Evolutionary conservation across 2,888 invertebrate species (phyloP).

Genomic region (Kryphioiulus occultus): DNA sequence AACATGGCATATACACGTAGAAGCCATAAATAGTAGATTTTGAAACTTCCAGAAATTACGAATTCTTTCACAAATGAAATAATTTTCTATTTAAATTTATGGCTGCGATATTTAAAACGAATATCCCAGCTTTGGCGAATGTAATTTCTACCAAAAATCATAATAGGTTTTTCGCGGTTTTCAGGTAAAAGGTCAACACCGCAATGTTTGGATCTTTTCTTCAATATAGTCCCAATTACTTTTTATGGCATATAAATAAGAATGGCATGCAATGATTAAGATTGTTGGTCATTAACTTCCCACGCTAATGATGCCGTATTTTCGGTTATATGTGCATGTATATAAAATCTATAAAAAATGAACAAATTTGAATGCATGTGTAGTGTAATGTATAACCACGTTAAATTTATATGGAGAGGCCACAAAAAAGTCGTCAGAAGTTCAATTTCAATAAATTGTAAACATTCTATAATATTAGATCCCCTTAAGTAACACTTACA

Average conservation of each 20-base stretch:
- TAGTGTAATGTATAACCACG: too few species aligned
- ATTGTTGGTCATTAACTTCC: not conserved
- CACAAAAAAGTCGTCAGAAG: not conserved
- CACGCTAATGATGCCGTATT: not conserved
- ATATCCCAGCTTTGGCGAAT: not conserved
- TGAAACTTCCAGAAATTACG: not conserved
- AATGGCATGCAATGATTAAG: not conserved
- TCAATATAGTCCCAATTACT: not conserved
- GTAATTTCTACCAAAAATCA: not conserved
- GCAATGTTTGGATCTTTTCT: not conserved
- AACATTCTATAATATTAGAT: too few species aligned
- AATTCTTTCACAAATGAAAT: not conserved
- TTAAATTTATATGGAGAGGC: too few species aligned
- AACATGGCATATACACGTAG: not conserved
- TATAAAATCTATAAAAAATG: not conserved
- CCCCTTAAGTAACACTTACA: too few species aligned
- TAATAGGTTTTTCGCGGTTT: not conserved
- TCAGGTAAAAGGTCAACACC: not conserved
- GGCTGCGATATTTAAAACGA: not conserved
- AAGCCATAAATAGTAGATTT: not conserved
- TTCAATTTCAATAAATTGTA: not conserved
- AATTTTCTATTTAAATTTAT: not conserved
- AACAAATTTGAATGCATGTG: not conserved
- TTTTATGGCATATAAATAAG: not conserved
- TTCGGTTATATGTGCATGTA: not conserved